A percentile compares a stretch with the other conserved stretches of the same genome.
These are phyloP conservation scores for Physocephala rufipes DNA, from an alignment of 2,888 invertebrate genomes.

Conservation along the genomic window DNA sequence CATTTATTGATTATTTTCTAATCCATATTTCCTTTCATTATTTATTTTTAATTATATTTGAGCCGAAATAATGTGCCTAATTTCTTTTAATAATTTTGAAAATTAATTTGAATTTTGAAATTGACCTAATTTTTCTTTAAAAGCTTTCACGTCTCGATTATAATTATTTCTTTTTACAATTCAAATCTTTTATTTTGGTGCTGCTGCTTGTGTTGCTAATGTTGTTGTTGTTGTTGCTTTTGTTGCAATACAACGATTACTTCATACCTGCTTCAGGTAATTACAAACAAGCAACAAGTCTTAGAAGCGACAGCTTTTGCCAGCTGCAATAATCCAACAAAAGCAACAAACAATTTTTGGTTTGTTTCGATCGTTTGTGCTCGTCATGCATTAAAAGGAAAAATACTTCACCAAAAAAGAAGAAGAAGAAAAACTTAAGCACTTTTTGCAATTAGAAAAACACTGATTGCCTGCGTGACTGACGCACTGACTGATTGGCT, in stretches of 20 bases:
- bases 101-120: not conserved
- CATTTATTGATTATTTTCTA: no score
- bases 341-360: not conserved
- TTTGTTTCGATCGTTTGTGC: not conserved
- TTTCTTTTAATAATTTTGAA: not conserved
- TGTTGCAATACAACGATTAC: not conserved
- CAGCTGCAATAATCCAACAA: not conserved
- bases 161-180: conserved; percentile 3
- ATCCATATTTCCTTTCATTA: not conserved
- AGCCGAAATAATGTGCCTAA: not conserved
- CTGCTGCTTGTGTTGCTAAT: no score
- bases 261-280: not conserved
- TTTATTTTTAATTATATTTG: not conserved
- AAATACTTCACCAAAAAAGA: conserved; percentile 14
- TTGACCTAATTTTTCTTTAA: not conserved
- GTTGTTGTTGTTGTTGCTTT: not conserved
- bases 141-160: conserved; percentile 1
- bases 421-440: not conserved
- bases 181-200: not conserved
- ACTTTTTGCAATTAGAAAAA: conserved; percentile 20
- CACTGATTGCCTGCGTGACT: not conserved
- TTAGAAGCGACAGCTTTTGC: not conserved
- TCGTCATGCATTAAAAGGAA: not conserved
- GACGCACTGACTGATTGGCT: not conserved
- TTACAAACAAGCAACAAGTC: conserved; percentile 12